Conservation (phyloP, 1,140 invertebrate species). For the Archivesica marissinica region DNA sequence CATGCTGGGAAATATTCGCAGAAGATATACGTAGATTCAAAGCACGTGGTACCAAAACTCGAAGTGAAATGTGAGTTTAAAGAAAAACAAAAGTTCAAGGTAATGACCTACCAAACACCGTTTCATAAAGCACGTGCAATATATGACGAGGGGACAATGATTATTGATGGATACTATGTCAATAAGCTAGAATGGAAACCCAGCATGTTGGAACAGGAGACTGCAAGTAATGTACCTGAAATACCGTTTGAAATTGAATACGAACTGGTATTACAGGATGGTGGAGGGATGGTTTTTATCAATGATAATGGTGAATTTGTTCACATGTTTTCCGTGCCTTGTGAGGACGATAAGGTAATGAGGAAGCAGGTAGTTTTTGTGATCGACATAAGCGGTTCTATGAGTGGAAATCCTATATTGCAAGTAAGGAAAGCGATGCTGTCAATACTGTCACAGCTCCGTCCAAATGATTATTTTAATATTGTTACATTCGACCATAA, state of each 20-base stretch:
- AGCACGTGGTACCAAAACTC: slow-evolving; percentile 3
- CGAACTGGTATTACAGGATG: not conserved
- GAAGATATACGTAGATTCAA: not conserved
- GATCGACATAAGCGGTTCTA: slow-evolving; percentile 38
- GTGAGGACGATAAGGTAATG: not conserved
- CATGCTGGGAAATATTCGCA: slow-evolving; percentile 4
- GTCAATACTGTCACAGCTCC: not conserved
- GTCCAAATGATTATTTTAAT: slow-evolving; percentile 7
- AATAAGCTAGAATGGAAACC: not conserved
- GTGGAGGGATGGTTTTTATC: not conserved
- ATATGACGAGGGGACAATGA: not conserved
- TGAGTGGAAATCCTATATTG: slow-evolving; percentile 4
- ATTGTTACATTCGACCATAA: slow-evolving; percentile 10
- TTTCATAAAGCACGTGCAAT: not conserved
- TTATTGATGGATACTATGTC: not conserved
- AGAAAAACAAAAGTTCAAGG: slow-evolving; percentile 13
- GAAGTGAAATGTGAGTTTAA: not conserved
- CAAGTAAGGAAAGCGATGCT: slow-evolving; percentile 8
- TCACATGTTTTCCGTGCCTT: slow-evolving; percentile 11
- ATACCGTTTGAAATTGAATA: not conserved
- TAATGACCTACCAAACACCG: not conserved
- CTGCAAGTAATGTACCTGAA: not conserved
- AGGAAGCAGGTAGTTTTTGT: slow-evolving; percentile 23
- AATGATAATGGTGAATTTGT: not conserved
- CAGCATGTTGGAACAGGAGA: not conserved